A percentile compares a stretch with the other conserved stretches of the same genome.
Evolutionary conservation across 2,113 vertebrate genomes (phyloP).

Genomic region (Ctenomys sociabilis): DNA sequence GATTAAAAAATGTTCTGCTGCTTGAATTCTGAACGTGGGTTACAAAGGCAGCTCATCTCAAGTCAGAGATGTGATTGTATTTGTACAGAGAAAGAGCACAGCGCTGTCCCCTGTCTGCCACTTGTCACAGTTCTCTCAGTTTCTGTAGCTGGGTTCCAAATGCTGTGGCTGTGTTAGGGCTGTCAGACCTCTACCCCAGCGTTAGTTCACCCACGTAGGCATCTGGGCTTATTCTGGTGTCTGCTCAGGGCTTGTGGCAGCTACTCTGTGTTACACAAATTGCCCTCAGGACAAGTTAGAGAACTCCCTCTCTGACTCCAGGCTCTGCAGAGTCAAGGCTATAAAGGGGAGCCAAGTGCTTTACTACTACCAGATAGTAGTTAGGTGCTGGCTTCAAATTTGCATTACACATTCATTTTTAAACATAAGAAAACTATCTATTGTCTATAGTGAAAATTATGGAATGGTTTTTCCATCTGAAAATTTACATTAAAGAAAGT

Average conservation of each 20-base stretch:
- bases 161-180: background rate
- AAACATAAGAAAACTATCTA: conserved; percentile 39
- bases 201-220: background rate
- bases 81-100: background rate
- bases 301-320: background rate
- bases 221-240: background rate
- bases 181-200: background rate
- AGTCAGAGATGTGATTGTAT: background rate
- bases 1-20: background rate
- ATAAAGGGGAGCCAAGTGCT: background rate
- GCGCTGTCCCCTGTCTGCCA: background rate
- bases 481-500: conserved; percentile 50
- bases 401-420: background rate
- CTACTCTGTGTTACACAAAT: background rate
- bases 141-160: background rate
- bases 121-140: background rate
- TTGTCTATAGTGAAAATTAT: background rate
- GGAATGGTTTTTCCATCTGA: conserved; percentile 11
- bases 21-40: background rate
- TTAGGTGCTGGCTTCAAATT: conserved; percentile 17
- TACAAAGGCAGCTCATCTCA: background rate
- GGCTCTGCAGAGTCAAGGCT: background rate
- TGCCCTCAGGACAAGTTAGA: background rate
- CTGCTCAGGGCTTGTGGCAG: background rate
- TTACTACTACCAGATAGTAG: background rate